Evolutionary conservation across 2,888 invertebrate species (phyloP), one percentile per base, ranked within the genome.

Genomic region (Schizaphis graminum): DNA sequence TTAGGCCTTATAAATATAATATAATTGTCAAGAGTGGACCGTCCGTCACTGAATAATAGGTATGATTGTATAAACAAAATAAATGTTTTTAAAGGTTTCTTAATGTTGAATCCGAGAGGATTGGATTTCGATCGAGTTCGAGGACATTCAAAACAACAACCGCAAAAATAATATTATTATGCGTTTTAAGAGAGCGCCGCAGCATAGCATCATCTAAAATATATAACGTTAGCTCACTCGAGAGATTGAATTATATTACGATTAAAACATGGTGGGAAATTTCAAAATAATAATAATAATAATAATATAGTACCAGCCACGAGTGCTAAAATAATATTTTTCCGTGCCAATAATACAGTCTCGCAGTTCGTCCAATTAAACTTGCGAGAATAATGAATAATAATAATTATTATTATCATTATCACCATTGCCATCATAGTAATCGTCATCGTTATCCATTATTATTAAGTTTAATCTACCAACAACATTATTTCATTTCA

Each of bases 321-420:
- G 77, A 77, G 77, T 77, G 77, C 77, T 35, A 77, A 77, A 77
- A 77, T 77, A 77, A 77, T 77, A 77, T 24, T 77, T 77, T 77
- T 8, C 35, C 35, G 35, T 67, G 35, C 35, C 77, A 21, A 35
- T 77, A 35, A 77, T 77, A 77, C 35, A 77, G 35, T 77, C 77
- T 77, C 77, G 8, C 35, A 21, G 35, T 77, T 35, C 77, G 35
- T 77, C 35, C 35, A 77, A 77, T 77, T 77, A 77, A 77, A 35
- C 77, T 35, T 2, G 35, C 35, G 77, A 77, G 35, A 77, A 77
- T 77, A n/a, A n/a, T n/a, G n/a, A n/a, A n/a, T n/a, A 35, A 35
- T 35, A 35, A 77, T 77, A 13, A 77, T 77, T 21, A 77, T 24
- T 77, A 77, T 21, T 8, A 77, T 67, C n/a, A 16, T 67, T 21